Evolutionary conservation across 2,888 invertebrate genomes (phyloP).

Genomic region (Pachymerium ferrugineum): DNA sequence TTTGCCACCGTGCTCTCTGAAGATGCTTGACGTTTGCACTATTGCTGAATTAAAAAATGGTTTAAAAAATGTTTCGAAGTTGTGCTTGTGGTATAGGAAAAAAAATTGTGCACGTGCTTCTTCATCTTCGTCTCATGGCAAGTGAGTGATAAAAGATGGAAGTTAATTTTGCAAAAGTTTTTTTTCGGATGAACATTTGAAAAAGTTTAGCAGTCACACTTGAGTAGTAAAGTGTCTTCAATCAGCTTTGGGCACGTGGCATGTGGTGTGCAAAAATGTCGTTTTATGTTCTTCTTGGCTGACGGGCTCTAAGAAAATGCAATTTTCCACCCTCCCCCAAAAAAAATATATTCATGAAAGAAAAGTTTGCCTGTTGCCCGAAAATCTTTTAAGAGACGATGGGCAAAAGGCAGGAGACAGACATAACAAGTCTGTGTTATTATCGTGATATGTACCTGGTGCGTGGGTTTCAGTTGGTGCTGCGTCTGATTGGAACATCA

Average conservation of each 20-base stretch:
- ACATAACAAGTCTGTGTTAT: conserved; percentile 22
- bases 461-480: conserved; percentile 25
- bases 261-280: conserved; percentile 27
- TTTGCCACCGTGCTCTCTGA: not conserved
- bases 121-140: not conserved
- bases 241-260: conserved; percentile 22
- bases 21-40: not conserved
- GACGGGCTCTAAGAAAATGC: conserved; percentile 27
- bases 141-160: not conserved
- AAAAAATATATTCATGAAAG: conserved; percentile 27
- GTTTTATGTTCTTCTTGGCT: conserved; percentile 24
- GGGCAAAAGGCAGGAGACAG: conserved; percentile 25
- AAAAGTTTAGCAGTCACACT: conserved; percentile 27
- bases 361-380: conserved; percentile 27
- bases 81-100: not conserved
- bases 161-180: conserved; percentile 15
- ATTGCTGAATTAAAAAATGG: not conserved
- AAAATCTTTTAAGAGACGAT: conserved; percentile 27
- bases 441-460: conserved; percentile 23
- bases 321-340: conserved; percentile 10
- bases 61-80: not conserved
- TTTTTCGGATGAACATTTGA: not conserved
- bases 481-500: conserved; percentile 25
- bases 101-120: not conserved
- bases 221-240: conserved; percentile 27